A percentile compares a stretch with the other conserved stretches of the same genome.
These are phyloP conservation scores for Petroica traversi DNA, from an alignment of 2,113 vertebrate species.

Conservation along the genomic window DNA sequence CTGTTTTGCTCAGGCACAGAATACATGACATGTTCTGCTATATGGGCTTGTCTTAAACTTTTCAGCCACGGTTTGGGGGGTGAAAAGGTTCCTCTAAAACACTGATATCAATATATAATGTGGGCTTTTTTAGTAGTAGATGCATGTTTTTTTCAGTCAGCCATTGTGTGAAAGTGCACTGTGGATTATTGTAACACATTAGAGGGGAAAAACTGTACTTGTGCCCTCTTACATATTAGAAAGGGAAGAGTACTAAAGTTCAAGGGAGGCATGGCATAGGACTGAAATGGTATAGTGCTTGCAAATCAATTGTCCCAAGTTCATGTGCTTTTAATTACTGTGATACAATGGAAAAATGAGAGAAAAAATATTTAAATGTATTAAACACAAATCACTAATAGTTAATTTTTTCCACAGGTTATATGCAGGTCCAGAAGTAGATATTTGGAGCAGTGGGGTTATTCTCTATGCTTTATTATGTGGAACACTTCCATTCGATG, in stretches of 20 bases:
- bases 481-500: constrained; percentile 95
- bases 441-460: constrained; percentile 98
- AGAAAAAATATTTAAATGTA: neutral
- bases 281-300: neutral
- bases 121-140: neutral
- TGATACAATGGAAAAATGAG: neutral
- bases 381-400: neutral
- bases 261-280: neutral
- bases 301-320: neutral
- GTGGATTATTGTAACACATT: neutral
- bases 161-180: neutral
- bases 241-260: neutral
- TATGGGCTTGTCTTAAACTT: neutral
- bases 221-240: neutral
- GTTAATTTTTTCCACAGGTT: constrained; percentile 75
- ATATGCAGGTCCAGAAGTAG: constrained; percentile 97
- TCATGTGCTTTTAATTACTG: neutral
- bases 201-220: neutral
- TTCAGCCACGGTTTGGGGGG: neutral
- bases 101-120: neutral
- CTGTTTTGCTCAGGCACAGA: neutral
- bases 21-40: accelerated
- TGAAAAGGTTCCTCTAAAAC: neutral
- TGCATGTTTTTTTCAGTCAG: neutral
- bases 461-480: constrained; percentile 96